phyloP scores from a whole-genome alignment of 37 sponge, comb jelly and placozoan genomes.

The Haliclona indistincta region DNA sequence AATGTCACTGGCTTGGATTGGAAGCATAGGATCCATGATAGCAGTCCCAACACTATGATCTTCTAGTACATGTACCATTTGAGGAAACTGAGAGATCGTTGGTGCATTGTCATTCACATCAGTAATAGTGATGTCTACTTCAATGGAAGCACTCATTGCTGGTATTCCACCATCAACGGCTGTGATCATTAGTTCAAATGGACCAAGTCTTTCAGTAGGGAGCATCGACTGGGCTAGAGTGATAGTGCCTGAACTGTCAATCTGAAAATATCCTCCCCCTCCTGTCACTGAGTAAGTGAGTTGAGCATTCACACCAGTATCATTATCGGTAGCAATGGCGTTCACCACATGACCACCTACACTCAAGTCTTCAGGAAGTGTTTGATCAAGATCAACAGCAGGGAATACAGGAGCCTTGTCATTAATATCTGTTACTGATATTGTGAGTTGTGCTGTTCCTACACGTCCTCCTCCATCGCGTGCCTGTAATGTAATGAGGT shows the following conservation, averaged over 20 bases:
- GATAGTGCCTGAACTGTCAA: constrained; percentile 26
- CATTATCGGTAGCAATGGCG: constrained; percentile 7
- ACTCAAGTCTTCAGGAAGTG: constrained; percentile 15
- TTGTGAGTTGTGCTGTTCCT: neutral
- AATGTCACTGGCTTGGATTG: too few relatives aligned
- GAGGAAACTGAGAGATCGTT: neutral
- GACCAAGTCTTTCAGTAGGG: neutral
- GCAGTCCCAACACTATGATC: neutral
- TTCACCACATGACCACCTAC: constrained; percentile 7
- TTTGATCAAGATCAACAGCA: neutral
- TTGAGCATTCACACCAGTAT: constrained; percentile 9
- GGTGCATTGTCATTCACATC: constrained; percentile 46
- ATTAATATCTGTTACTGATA: constrained; percentile 30
- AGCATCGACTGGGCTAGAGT: constrained; percentile 7
- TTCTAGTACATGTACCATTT: neutral
- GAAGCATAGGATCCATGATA: too few relatives aligned
- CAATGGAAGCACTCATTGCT: neutral
- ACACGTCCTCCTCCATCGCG: constrained; percentile 11
- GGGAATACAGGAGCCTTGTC: constrained; percentile 33
- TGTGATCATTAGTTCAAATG: constrained; percentile 18
- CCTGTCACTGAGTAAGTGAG: constrained; percentile 2
- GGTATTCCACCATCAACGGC: constrained; percentile 14
- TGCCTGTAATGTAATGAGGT: neutral
- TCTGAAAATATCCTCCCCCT: constrained; percentile 39
- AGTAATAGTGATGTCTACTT: constrained; percentile 6